These are phyloP conservation scores for Brachymystax lenok DNA, from an alignment of 2,797 vertebrate species.

Conservation along the genomic window DNA sequence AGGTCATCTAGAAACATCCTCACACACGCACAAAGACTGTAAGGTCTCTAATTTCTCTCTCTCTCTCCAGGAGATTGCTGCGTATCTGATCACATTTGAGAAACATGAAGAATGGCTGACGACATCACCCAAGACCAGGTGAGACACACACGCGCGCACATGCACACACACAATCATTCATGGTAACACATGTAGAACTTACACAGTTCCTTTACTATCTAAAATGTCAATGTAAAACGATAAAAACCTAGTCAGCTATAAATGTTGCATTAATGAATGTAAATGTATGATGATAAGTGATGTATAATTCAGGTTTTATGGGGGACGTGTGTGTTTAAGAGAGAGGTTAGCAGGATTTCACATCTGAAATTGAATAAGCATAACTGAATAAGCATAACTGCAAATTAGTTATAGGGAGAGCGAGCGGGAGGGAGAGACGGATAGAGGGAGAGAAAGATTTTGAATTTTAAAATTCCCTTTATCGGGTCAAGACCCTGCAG, in stretches of 20 bases:
- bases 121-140: slow-evolving; percentile 99
- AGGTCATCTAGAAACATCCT: slow-evolving; percentile 75
- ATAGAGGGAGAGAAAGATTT: slow-evolving; percentile 24
- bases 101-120: slow-evolving; percentile 99
- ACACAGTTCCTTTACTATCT: background rate
- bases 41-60: background rate
- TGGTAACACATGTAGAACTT: slow-evolving; percentile 40
- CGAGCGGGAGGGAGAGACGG: slow-evolving; percentile 37
- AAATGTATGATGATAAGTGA: slow-evolving; percentile 76
- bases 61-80: slow-evolving; percentile 84
- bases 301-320: slow-evolving; percentile 73
- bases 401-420: slow-evolving; percentile 43
- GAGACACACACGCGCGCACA: slow-evolving; percentile 52
- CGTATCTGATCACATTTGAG: slow-evolving; percentile 99
- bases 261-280: slow-evolving; percentile 74
- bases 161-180: slow-evolving; percentile 23
- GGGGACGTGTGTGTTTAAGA: slow-evolving; percentile 46
- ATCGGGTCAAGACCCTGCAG: too few species aligned
- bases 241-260: slow-evolving; percentile 66
- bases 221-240: slow-evolving; percentile 12
- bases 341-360: slow-evolving; percentile 58
- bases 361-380: slow-evolving; percentile 68
- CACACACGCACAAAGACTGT: slow-evolving; percentile 32
- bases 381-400: slow-evolving; percentile 31
- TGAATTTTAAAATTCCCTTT: too few species aligned